phyloP scores from a whole-genome alignment of 1,140 invertebrate genomes.

The Holcopasites calliopsidis region DNA sequence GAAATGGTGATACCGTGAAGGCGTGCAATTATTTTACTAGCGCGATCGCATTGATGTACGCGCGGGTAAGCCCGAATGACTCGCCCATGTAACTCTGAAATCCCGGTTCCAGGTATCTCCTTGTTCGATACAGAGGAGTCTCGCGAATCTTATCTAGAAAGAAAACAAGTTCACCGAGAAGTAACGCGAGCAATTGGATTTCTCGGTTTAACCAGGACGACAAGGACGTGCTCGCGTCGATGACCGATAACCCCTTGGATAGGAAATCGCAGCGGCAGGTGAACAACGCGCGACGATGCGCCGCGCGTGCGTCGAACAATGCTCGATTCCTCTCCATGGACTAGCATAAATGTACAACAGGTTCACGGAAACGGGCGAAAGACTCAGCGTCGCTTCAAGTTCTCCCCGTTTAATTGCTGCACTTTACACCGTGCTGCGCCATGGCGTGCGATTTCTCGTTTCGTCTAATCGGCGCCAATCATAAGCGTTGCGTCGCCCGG shows the following conservation, averaged over 20 bases:
- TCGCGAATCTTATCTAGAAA: background rate
- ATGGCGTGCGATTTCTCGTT: background rate
- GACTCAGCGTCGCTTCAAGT: background rate
- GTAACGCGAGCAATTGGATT: slow-evolving; percentile 6
- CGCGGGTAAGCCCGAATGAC: too few species aligned
- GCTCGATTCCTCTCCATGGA: background rate
- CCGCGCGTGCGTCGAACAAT: background rate
- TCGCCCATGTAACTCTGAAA: too few species aligned
- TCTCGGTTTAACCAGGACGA: slow-evolving; percentile 6
- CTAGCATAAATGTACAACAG: background rate
- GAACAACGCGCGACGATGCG: background rate
- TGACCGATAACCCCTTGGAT: slow-evolving; percentile 25
- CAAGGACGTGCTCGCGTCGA: slow-evolving; percentile 19
- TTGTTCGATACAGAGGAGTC: background rate
- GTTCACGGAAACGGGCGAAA: background rate
- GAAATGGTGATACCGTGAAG: too few species aligned
- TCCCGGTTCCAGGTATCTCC: background rate
- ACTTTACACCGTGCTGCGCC: slow-evolving; percentile 10
- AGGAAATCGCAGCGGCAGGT: background rate
- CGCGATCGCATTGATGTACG: too few species aligned
- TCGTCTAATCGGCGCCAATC: slow-evolving; percentile 11
- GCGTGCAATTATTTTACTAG: too few species aligned
- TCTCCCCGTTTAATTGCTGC: slow-evolving; percentile 21
- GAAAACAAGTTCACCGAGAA: background rate
- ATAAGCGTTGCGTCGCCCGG: too few species aligned